A percentile compares a stretch with the other conserved stretches of the same genome.
Evolutionary conservation across 1,140 invertebrate species (phyloP).

Genomic region (Sitobion miscanthi): DNA sequence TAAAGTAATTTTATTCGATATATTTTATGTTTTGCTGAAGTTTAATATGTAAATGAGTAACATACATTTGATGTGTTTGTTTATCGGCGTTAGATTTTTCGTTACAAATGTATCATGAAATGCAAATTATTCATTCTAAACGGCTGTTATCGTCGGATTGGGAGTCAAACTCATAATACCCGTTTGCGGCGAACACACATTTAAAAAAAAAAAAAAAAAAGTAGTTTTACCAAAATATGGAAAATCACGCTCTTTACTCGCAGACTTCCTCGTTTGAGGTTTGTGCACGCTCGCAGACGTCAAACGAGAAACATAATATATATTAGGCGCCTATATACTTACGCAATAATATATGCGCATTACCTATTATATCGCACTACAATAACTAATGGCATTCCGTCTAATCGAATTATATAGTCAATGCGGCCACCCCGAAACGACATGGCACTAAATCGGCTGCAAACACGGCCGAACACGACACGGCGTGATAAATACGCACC

Average conservation of each 20-base stretch:
- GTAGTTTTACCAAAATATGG: not conserved
- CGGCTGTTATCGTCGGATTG: not conserved
- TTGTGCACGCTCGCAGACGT: not conserved
- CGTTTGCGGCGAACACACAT: not conserved
- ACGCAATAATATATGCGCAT: too few species aligned
- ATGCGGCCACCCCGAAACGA: not conserved
- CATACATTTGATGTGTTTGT: not conserved
- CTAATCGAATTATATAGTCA: not conserved
- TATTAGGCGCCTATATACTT: not conserved
- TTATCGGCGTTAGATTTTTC: not conserved
- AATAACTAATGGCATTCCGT: not conserved
- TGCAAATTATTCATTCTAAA: not conserved
- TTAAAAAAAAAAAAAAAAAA: not conserved
- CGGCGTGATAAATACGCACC: not conserved
- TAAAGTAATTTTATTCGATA: not conserved
- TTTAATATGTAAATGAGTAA: not conserved
- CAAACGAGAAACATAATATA: not conserved
- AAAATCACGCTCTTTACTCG: not conserved
- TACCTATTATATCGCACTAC: not conserved
- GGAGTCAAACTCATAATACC: not conserved
- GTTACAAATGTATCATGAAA: not conserved
- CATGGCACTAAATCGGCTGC: not conserved
- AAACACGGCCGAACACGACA: not conserved
- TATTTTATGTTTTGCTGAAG: not conserved
- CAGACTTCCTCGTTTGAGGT: not conserved